Evolutionary conservation across 1,140 invertebrate genomes (phyloP).

Genomic region (Pseudomyrmex flavicornis): DNA sequence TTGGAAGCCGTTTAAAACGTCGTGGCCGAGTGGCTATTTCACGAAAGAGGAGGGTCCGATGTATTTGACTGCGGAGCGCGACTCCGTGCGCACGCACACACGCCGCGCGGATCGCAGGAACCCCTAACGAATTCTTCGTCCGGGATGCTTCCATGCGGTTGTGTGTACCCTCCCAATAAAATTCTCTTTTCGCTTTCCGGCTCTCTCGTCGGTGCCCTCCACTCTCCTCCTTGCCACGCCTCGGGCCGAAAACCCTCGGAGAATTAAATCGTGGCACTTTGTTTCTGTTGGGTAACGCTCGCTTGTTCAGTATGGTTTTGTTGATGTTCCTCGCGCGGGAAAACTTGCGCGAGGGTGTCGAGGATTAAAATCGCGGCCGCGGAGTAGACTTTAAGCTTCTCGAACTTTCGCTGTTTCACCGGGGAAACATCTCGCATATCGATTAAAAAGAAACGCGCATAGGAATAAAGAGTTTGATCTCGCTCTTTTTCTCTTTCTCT

Average conservation of each 20-base stretch:
- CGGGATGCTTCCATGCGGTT: constrained; percentile 24
- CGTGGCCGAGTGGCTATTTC: constrained; percentile 69
- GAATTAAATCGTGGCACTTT: constrained; percentile 64
- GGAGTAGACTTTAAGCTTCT: neutral
- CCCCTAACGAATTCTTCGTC: constrained; percentile 67
- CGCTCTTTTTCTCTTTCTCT: constrained; percentile 45
- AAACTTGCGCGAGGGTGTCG: constrained; percentile 32
- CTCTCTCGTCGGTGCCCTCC: constrained; percentile 56
- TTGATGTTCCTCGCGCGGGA: constrained; percentile 30
- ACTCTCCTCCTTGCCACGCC: constrained; percentile 7
- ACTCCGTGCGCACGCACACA: neutral
- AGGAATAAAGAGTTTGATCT: constrained; percentile 44
- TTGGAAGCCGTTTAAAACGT: constrained; percentile 62
- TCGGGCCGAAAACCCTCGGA: constrained; percentile 21
- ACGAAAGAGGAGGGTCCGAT: constrained; percentile 32
- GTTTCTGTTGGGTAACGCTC: constrained; percentile 41
- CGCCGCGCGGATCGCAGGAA: constrained; percentile 13
- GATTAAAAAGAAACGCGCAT: constrained; percentile 2
- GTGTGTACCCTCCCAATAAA: constrained; percentile 47
- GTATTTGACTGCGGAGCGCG: constrained; percentile 42
- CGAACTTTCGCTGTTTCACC: constrained; percentile 41
- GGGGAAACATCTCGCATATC: constrained; percentile 28
- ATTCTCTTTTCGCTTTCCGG: constrained; percentile 63
- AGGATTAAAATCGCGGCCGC: constrained; percentile 40
- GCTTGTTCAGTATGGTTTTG: constrained; percentile 21